These are phyloP conservation scores for Napeogenes inachia DNA, from an alignment of 2,888 invertebrate species.

Conservation along the genomic window DNA sequence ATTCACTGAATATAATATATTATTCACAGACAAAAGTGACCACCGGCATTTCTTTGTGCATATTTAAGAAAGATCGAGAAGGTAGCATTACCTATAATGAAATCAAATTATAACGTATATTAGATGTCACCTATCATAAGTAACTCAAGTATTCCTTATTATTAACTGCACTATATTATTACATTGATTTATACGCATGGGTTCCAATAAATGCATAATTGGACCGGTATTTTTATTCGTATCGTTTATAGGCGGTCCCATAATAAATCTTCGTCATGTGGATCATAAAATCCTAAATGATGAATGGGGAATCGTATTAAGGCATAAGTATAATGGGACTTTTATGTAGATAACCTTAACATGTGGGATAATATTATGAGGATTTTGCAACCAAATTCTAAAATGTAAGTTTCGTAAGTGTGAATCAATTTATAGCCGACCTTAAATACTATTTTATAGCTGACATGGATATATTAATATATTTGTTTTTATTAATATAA, in stretches of 20 bases:
- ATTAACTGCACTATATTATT: slow-evolving; percentile 49
- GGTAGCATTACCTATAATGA: no score
- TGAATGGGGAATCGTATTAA: slow-evolving; percentile 33
- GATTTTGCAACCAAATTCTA: slow-evolving; percentile 12
- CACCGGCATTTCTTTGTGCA: no score
- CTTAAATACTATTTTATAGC: background rate
- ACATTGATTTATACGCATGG: slow-evolving; percentile 70
- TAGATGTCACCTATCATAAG: slow-evolving; percentile 34
- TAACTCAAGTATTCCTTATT: slow-evolving; percentile 44
- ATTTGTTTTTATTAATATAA: no score
- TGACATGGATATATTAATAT: background rate
- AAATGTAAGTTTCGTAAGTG: background rate
- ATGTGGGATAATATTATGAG: slow-evolving; percentile 16
- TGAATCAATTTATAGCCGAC: background rate
- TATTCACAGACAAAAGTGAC: no score
- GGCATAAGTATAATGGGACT: slow-evolving; percentile 27
- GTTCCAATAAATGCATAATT: slow-evolving; percentile 66
- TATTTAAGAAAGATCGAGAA: no score
- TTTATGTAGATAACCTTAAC: slow-evolving; percentile 29
- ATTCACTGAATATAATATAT: no score
- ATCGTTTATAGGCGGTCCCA: slow-evolving; percentile 45
- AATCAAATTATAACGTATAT: slow-evolving; percentile 16
- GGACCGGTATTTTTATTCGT: slow-evolving; percentile 52
- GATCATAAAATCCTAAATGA: slow-evolving; percentile 36
- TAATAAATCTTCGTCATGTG: slow-evolving; percentile 61